These are phyloP conservation scores for Wasmannia auropunctata DNA, from an alignment of 1,140 invertebrate species.

Conservation along the genomic window DNA sequence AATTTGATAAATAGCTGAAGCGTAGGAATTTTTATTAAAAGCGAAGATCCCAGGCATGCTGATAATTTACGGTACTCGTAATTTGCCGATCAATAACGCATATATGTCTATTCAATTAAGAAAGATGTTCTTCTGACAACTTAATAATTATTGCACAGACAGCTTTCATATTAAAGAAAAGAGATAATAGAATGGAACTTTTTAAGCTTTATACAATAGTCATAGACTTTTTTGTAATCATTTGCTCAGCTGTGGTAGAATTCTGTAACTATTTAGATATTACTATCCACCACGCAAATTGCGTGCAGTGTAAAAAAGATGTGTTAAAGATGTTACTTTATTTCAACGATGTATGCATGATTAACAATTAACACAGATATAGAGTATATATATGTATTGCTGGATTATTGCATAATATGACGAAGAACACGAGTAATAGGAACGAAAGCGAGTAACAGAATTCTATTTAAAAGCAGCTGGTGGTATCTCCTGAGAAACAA, in stretches of 20 bases:
- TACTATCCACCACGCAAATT: neutral
- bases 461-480: slow-evolving; percentile 48
- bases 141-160: neutral
- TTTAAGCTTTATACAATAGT: neutral
- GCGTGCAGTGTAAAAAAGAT: neutral
- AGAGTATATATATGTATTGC: neutral
- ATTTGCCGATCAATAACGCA: slow-evolving; percentile 16
- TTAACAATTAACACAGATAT: slow-evolving; percentile 18
- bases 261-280: neutral
- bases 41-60: slow-evolving; percentile 12
- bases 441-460: slow-evolving; percentile 4
- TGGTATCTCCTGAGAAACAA: slow-evolving; percentile 33
- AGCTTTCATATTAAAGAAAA: neutral
- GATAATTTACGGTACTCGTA: slow-evolving; percentile 29
- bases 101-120: slow-evolving; percentile 7
- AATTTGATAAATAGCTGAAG: slow-evolving; percentile 43
- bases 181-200: neutral
- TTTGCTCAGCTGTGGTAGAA: neutral
- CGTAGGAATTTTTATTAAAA: slow-evolving; percentile 57
- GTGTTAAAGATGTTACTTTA: slow-evolving; percentile 18
- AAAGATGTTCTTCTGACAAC: neutral
- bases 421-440: neutral
- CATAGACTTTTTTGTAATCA: neutral
- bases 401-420: neutral
- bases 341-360: slow-evolving; percentile 30